These are phyloP conservation scores for Tenrec ecaudatus DNA, from an alignment of 2,113 vertebrate species.

Conservation along the genomic window DNA sequence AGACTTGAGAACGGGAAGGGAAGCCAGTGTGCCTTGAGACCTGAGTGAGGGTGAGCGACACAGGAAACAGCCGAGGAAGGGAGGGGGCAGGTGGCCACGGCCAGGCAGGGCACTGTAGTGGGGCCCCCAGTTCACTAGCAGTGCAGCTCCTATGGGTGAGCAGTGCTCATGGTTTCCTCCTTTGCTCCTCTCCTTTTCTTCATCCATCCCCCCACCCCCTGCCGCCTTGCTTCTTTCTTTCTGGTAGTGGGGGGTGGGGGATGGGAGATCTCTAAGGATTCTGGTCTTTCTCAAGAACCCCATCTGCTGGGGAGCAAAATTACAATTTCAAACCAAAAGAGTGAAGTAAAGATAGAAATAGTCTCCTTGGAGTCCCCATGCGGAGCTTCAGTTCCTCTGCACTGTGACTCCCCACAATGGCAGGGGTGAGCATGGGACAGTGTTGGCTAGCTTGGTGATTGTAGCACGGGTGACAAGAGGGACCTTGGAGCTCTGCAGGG, in stretches of 20 bases:
- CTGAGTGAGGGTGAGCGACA: too few relatives aligned
- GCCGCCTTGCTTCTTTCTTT: background rate
- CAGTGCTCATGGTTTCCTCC: background rate
- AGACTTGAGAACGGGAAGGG: too few relatives aligned
- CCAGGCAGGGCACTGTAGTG: background rate
- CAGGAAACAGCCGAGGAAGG: background rate
- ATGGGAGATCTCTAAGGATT: background rate
- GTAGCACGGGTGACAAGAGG: background rate
- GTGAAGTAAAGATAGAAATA: background rate
- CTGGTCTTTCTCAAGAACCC: constrained; percentile 28
- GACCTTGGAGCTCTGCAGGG: background rate
- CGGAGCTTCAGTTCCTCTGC: background rate
- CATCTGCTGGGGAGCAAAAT: constrained; percentile 9
- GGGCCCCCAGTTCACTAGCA: background rate
- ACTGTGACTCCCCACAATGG: background rate
- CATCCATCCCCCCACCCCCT: background rate
- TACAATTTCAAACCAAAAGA: background rate
- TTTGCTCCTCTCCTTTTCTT: background rate
- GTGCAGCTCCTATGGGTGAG: too few relatives aligned
- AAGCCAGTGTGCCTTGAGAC: background rate
- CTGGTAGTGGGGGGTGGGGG: background rate
- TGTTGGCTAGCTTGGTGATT: background rate
- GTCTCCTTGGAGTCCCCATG: background rate
- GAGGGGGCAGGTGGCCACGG: background rate
- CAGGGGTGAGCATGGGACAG: background rate